Percentiles rank a stretch among this genome's conserved stretches.
Evolutionary conservation across 2,888 invertebrate species (phyloP).

Genomic region (Clitarchus hookeri): DNA sequence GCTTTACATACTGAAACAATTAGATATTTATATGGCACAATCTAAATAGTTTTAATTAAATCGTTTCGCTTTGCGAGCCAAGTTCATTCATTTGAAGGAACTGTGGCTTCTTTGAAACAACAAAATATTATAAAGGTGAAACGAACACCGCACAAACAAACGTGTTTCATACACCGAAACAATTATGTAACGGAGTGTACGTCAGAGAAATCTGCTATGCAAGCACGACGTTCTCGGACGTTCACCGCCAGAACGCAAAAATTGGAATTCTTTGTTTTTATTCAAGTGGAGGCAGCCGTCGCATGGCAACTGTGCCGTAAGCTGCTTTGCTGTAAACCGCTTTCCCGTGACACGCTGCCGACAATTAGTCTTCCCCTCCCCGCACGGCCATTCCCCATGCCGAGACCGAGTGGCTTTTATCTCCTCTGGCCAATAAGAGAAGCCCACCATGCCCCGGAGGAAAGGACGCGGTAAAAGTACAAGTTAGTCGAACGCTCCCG

Average conservation of each 20-base stretch:
- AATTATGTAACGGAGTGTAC: no score
- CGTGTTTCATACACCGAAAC: no score
- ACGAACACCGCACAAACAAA: no score
- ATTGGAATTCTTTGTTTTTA: not conserved
- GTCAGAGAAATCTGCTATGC: not conserved
- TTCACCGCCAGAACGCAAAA: not conserved
- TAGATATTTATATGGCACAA: no score
- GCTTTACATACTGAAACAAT: no score
- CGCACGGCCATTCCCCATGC: no score
- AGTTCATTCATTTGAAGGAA: no score
- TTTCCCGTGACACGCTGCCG: not conserved
- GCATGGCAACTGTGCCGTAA: not conserved
- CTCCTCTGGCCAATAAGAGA: not conserved
- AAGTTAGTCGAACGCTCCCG: conserved; percentile 1
- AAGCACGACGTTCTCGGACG: not conserved
- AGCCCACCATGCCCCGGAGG: not conserved
- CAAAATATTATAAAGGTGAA: no score
- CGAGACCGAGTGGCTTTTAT: not conserved
- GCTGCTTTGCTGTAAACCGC: not conserved
- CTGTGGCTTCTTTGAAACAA: no score
- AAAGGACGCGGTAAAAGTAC: not conserved
- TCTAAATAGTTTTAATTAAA: no score
- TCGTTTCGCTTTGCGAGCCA: no score
- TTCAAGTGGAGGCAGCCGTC: not conserved
- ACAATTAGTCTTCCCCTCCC: not conserved